These are phyloP conservation scores for Lasius platythorax DNA, from an alignment of 2,888 invertebrate species.

Conservation along the genomic window DNA sequence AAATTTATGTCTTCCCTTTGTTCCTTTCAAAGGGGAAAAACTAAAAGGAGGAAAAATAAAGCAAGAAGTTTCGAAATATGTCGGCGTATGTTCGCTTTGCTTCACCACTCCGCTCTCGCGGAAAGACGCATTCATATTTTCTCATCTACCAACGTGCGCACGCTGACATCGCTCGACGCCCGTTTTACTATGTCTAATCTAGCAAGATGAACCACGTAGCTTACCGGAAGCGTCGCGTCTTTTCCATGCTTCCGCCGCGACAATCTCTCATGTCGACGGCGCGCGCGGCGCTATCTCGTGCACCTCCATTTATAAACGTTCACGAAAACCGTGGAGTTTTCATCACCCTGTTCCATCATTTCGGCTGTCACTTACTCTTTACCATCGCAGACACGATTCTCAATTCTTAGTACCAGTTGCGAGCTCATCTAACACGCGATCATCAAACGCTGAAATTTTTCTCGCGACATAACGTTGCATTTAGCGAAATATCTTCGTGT, in stretches of 20 bases:
- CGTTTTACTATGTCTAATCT: slow-evolving; percentile 50
- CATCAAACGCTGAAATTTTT: slow-evolving; percentile 23
- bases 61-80: background rate
- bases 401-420: slow-evolving; percentile 14
- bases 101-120: slow-evolving; percentile 7
- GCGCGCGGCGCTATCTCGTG: background rate
- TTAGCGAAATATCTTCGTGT: background rate
- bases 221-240: slow-evolving; percentile 20
- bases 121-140: slow-evolving; percentile 55
- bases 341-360: slow-evolving; percentile 13
- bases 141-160: slow-evolving; percentile 43
- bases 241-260: slow-evolving; percentile 37
- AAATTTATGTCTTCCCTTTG: slow-evolving; percentile 14
- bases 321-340: slow-evolving; percentile 19
- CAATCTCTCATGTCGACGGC: slow-evolving; percentile 29
- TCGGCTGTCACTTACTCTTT: slow-evolving; percentile 3
- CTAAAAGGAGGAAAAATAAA: background rate
- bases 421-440: slow-evolving; percentile 24
- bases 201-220: slow-evolving; percentile 41
- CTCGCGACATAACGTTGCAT: background rate
- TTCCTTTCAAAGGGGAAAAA: slow-evolving; percentile 13
- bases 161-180: slow-evolving; percentile 38
- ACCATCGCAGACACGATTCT: slow-evolving; percentile 1
- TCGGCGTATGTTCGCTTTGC: background rate
- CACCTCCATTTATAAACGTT: slow-evolving; percentile 17